Conservation (phyloP, 2,888 invertebrate genomes). For the Agriopis leucophaearia region DNA sequence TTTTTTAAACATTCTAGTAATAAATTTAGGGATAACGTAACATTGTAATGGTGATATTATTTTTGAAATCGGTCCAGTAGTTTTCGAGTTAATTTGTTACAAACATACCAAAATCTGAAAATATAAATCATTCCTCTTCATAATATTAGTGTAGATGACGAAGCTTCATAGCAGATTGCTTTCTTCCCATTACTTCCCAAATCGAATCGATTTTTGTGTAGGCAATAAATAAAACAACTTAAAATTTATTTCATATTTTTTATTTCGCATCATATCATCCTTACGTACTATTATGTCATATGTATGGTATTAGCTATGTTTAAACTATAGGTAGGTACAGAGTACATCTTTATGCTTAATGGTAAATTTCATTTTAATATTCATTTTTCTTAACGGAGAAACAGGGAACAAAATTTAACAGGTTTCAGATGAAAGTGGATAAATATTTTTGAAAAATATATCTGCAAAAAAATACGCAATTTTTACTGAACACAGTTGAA, state of each 20-base stretch:
- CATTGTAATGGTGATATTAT: no score
- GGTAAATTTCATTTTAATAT: slow-evolving; percentile 34
- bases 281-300: slow-evolving; percentile 47
- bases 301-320: slow-evolving; percentile 49
- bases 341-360: slow-evolving; percentile 46
- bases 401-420: slow-evolving; percentile 39
- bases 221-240: slow-evolving; percentile 45
- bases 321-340: slow-evolving; percentile 51
- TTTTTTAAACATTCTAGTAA: no score
- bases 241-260: slow-evolving; percentile 45
- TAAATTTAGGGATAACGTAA: no score
- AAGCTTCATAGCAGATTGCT: no score
- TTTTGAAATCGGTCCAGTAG: no score
- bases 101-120: no score
- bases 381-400: slow-evolving; percentile 26
- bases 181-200: no score
- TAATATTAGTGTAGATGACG: no score
- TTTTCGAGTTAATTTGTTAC: no score
- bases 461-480: not conserved
- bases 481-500: no score
- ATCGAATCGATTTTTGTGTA: not conserved
- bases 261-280: slow-evolving; percentile 52
- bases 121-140: no score
- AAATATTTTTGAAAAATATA: slow-evolving; percentile 17
- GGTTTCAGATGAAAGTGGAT: slow-evolving; percentile 15